Evolutionary conservation across 2,797 vertebrate genomes (phyloP).

Genomic region (Scolopax bukidnonensis): DNA sequence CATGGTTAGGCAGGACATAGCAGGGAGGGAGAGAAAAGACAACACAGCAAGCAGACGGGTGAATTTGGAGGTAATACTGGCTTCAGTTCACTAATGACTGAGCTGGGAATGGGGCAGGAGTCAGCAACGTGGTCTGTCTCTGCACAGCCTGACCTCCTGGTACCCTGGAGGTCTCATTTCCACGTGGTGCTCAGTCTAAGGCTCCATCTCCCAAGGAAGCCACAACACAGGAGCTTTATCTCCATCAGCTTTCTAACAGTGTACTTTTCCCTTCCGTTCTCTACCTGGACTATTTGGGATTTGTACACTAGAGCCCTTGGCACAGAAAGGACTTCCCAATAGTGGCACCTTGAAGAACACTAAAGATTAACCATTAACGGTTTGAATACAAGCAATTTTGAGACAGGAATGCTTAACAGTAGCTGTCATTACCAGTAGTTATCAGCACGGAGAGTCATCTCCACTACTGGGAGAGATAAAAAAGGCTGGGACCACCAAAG

Average conservation of each 20-base stretch:
- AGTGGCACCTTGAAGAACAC: not conserved
- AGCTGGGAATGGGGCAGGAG: not conserved
- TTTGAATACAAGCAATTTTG: not conserved
- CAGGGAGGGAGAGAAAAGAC: not conserved
- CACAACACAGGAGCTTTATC: not conserved
- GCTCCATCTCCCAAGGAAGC: not conserved
- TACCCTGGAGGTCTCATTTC: not conserved
- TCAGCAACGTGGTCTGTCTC: not conserved
- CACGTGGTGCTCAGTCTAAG: not conserved
- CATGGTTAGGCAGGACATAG: not conserved
- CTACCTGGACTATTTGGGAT: not conserved
- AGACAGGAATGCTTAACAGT: not conserved
- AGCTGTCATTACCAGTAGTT: not conserved
- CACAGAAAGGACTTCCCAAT: not conserved
- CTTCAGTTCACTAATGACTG: not conserved
- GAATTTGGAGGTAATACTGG: not conserved
- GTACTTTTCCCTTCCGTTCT: not conserved
- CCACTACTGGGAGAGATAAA: not conserved
- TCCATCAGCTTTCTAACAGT: not conserved
- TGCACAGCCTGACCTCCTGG: not conserved
- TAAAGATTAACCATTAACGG: not conserved
- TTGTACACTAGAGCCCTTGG: not conserved
- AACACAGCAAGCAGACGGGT: not conserved
- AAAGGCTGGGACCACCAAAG: not conserved
- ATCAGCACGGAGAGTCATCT: not conserved